These are phyloP conservation scores for Pseudorhiza aurosa DNA, from an alignment of 30 jellyfish, hydroid and myxozoan genomes.

Conservation along the genomic window DNA sequence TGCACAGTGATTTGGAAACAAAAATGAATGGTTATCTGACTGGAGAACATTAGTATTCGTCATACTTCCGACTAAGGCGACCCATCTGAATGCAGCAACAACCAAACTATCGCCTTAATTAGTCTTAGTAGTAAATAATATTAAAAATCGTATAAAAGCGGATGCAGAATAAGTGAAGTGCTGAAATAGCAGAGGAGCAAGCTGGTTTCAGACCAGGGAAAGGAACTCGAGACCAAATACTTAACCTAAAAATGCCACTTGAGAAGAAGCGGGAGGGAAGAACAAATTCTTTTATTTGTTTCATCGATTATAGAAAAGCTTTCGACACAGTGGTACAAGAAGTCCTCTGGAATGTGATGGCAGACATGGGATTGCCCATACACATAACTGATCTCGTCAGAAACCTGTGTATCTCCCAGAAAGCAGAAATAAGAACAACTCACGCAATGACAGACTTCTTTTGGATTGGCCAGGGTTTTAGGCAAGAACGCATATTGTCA, in stretches of 20 bases:
- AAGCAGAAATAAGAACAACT: slow-evolving; percentile 6
- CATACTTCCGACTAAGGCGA: slow-evolving; percentile 36
- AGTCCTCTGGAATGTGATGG: slow-evolving; percentile 25
- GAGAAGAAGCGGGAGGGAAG: slow-evolving; percentile 19
- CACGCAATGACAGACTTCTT: slow-evolving; percentile 24
- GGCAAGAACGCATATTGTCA: slow-evolving; percentile 16
- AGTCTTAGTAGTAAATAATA: slow-evolving; percentile 36
- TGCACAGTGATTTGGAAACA: slow-evolving; percentile 12
- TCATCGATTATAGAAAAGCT: too few species aligned
- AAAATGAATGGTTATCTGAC: slow-evolving; percentile 25
- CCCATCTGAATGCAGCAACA: not conserved
- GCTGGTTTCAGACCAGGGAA: slow-evolving; percentile 11
- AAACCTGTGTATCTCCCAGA: slow-evolving; percentile 12
- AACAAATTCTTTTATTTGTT: not conserved
- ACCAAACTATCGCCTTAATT: slow-evolving; percentile 20
- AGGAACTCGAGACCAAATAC: slow-evolving; percentile 21
- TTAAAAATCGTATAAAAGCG: not conserved
- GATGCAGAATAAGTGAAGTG: not conserved
- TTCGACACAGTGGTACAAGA: slow-evolving; percentile 11
- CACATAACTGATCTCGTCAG: slow-evolving; percentile 16
- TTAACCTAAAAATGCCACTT: slow-evolving; percentile 15
- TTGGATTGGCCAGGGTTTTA: slow-evolving; percentile 18
- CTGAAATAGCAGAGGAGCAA: not conserved
- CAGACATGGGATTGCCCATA: slow-evolving; percentile 12
- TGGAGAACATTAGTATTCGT: slow-evolving; percentile 34